Conservation (phyloP, 2,113 vertebrate genomes). For the Phasianus colchicus region DNA sequence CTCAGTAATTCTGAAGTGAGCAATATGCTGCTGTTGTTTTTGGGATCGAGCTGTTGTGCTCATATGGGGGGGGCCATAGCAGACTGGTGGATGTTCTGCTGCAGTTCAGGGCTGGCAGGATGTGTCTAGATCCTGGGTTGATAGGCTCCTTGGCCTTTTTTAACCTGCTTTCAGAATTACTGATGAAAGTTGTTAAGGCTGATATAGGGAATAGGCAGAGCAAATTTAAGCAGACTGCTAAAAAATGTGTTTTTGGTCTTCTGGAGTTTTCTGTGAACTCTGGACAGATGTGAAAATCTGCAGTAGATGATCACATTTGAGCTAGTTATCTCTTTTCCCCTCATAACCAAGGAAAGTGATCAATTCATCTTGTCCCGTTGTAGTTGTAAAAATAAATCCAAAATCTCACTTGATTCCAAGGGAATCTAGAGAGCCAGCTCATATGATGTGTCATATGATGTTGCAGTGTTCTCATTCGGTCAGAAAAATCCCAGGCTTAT, state of each 20-base stretch:
- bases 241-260: not conserved
- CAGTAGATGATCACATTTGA: not conserved
- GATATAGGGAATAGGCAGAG: not conserved
- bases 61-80: accelerated
- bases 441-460: not conserved
- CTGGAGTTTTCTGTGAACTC: not conserved
- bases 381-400: not conserved
- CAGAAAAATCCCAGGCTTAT: not conserved
- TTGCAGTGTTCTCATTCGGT: not conserved
- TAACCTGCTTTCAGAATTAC: not conserved
- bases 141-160: not conserved
- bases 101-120: not conserved
- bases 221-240: not conserved
- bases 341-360: not conserved
- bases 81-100: accelerated
- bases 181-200: not conserved
- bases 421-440: not conserved
- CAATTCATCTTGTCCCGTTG: not conserved
- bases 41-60: not conserved
- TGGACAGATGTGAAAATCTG: not conserved
- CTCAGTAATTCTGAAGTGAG: not conserved
- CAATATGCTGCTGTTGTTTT: accelerated
- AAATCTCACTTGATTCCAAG: not conserved
- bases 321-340: not conserved
- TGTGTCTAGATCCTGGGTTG: not conserved